Conservation (phyloP, 2,888 invertebrate genomes). For the Clitarchus hookeri region DNA sequence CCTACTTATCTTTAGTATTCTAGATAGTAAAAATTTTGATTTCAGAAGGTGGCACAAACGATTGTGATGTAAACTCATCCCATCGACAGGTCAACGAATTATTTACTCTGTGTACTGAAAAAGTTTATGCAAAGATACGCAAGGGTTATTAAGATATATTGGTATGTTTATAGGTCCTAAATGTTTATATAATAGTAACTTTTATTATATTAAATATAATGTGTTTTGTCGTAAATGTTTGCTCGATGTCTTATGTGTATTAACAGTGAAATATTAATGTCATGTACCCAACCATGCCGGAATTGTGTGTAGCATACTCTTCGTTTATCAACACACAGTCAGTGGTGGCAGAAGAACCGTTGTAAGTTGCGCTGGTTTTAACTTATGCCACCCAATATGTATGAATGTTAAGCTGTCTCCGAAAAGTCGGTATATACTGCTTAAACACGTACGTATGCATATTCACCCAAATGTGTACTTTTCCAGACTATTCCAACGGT, state of each 20-base stretch:
- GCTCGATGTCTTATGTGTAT: background rate
- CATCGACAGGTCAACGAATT: background rate
- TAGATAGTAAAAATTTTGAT: no score
- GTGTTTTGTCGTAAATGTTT: constrained; percentile 7
- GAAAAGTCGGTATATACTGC: no score
- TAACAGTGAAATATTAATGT: background rate
- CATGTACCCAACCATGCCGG: background rate
- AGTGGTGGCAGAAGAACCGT: background rate
- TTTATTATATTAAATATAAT: background rate
- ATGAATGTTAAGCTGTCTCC: no score
- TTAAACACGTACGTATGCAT: no score
- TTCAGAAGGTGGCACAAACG: no score
- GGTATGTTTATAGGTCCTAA: no score
- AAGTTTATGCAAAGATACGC: background rate
- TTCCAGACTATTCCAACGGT: no score
- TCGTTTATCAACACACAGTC: background rate
- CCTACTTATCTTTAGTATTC: no score
- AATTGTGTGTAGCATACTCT: background rate
- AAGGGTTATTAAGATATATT: background rate
- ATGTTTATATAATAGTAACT: background rate
- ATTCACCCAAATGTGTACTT: no score
- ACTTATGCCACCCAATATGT: no score
- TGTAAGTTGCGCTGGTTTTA: no score
- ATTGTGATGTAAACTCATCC: background rate
- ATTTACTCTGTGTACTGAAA: background rate